phyloP scores from a whole-genome alignment of 2,113 vertebrate genomes.

The Campylorhamphus procurvoides region DNA sequence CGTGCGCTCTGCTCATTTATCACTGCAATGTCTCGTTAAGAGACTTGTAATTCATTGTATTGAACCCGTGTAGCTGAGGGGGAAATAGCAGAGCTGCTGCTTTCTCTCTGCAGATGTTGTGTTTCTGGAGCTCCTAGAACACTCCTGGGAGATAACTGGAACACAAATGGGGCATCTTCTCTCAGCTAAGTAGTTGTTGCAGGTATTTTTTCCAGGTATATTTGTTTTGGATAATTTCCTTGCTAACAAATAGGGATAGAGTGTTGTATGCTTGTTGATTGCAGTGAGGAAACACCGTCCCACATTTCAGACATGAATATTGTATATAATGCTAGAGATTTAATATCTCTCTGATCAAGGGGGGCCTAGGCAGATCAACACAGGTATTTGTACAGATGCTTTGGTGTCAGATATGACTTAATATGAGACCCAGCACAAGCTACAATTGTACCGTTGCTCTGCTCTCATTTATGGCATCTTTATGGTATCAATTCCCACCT shows the following conservation, averaged over 20 bases:
- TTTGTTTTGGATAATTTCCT: neutral
- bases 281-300: neutral
- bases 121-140: neutral
- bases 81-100: neutral
- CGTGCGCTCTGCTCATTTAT: neutral
- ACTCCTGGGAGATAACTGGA: neutral
- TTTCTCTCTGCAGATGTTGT: neutral
- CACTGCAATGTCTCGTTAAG: neutral
- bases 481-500: constrained; percentile 14
- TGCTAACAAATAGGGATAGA: accelerated
- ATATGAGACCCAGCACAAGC: neutral
- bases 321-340: neutral
- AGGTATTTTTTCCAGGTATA: neutral
- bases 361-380: neutral
- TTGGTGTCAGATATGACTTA: neutral
- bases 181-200: neutral
- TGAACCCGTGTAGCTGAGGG: neutral
- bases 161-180: neutral
- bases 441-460: constrained; percentile 20
- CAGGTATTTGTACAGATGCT: neutral
- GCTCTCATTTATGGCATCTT: constrained; percentile 38
- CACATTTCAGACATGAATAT: neutral
- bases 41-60: neutral
- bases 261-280: neutral
- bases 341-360: neutral